phyloP scores from a whole-genome alignment of 2,797 vertebrate species.

The Enteromius fasciolatus region DNA sequence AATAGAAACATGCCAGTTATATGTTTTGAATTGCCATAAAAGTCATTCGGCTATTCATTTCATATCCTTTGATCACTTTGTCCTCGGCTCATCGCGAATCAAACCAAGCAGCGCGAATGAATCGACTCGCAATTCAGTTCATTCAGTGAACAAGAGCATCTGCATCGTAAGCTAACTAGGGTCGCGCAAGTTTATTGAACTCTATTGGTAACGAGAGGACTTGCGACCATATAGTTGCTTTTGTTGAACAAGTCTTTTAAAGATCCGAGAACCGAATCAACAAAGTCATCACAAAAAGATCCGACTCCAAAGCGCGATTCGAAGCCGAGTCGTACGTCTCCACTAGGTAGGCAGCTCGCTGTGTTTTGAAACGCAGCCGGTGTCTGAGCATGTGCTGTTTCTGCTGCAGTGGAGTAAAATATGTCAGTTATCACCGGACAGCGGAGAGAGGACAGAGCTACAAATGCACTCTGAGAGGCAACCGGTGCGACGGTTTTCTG shows the following conservation, averaged over 20 bases:
- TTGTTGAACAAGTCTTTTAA: not conserved
- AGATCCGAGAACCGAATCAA: not conserved
- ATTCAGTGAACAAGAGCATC: not conserved
- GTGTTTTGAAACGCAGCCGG: conserved; percentile 56
- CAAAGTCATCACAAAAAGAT: not conserved
- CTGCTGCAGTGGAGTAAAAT: conserved; percentile 77
- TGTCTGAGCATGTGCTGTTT: conserved; percentile 75
- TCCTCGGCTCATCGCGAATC: not conserved
- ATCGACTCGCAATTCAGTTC: not conserved
- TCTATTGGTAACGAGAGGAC: not conserved
- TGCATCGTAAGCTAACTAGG: not conserved
- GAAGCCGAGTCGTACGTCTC: conserved; percentile 63
- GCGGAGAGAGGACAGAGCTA: conserved; percentile 53
- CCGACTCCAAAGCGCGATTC: not conserved
- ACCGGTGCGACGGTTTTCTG: conserved; percentile 14
- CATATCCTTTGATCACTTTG: not conserved
- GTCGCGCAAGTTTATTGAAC: not conserved
- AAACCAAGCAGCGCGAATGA: not conserved
- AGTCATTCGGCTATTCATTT: not conserved
- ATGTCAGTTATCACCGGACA: conserved; percentile 74
- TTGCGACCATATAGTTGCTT: not conserved
- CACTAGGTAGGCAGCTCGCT: conserved; percentile 61
- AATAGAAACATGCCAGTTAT: not conserved
- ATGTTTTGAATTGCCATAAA: not conserved
- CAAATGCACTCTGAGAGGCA: conserved; percentile 24